Percentiles rank a stretch among this genome's conserved stretches.
Conservation (phyloP, 2,797 vertebrate species). For the Momotus momota region DNA sequence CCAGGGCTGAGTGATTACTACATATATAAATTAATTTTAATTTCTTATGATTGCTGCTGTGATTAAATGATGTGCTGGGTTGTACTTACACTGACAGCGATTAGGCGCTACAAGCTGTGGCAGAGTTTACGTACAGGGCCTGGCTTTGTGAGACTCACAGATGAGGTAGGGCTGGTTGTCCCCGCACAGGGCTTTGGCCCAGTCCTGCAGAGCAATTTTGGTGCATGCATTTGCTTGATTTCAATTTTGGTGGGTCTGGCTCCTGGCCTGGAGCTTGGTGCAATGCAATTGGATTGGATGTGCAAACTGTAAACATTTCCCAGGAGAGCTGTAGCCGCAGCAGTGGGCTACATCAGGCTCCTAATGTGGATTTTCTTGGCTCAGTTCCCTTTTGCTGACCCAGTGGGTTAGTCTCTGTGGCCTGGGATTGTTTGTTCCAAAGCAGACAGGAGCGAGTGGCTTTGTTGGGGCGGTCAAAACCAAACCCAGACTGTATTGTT, state of each 20-base stretch:
- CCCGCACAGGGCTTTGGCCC: not conserved
- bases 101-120: not conserved
- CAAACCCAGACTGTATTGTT: not conserved
- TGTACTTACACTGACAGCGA: not conserved
- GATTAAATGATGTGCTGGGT: conserved; percentile 25
- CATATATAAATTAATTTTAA: conserved; percentile 28
- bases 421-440: not conserved
- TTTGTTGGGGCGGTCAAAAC: not conserved
- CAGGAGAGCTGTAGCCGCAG: not conserved
- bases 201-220: not conserved
- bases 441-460: not conserved
- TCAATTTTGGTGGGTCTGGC: not conserved
- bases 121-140: not conserved
- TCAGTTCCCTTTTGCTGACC: not conserved
- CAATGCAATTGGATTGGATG: not conserved
- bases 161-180: not conserved
- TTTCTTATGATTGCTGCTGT: conserved; percentile 37
- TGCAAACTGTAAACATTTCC: not conserved
- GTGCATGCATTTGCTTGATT: not conserved
- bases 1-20: not conserved
- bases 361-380: not conserved
- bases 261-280: not conserved
- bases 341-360: not conserved
- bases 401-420: rapidly evolving
- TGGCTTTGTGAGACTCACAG: not conserved